A percentile compares a stretch with the other conserved stretches of the same genome.
Conservation (phyloP, 2,888 invertebrate genomes). For the Nomada flava region DNA sequence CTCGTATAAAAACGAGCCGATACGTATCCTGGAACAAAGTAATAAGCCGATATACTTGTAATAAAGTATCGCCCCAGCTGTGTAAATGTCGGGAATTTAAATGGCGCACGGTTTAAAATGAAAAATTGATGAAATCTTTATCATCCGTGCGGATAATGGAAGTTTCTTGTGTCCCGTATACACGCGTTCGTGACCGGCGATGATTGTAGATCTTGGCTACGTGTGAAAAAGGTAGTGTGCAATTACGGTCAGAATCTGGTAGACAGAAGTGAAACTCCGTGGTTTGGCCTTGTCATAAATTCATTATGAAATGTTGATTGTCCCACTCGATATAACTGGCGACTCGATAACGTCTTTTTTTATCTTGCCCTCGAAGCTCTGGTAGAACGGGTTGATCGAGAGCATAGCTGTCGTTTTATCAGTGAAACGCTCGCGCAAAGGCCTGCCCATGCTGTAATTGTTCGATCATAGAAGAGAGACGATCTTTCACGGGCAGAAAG, state of each 20-base stretch:
- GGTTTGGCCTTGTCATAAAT: conserved; percentile 28
- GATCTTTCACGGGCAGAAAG: too few species aligned
- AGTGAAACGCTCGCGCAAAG: neutral
- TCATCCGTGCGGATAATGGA: neutral
- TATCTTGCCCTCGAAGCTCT: neutral
- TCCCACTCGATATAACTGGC: neutral
- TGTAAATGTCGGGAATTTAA: conserved; percentile 5
- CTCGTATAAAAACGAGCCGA: conserved; percentile 29
- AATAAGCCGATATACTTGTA: conserved; percentile 33
- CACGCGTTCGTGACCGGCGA: neutral
- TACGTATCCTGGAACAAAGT: neutral
- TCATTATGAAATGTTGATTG: conserved; percentile 19
- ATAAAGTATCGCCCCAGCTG: conserved; percentile 11
- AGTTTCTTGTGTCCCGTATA: neutral
- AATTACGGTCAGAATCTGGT: neutral
- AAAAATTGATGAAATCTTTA: neutral
- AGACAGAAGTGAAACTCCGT: neutral
- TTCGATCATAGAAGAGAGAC: neutral
- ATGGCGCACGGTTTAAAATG: neutral
- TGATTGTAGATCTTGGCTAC: neutral
- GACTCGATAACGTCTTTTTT: conserved; percentile 17
- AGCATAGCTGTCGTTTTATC: conserved; percentile 16
- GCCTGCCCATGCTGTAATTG: conserved; percentile 1
- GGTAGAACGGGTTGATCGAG: conserved; percentile 5
- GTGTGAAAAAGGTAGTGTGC: neutral